Evolutionary conservation across 2,113 vertebrate genomes (phyloP).

Genomic region (Brienomyrus longianalis): DNA sequence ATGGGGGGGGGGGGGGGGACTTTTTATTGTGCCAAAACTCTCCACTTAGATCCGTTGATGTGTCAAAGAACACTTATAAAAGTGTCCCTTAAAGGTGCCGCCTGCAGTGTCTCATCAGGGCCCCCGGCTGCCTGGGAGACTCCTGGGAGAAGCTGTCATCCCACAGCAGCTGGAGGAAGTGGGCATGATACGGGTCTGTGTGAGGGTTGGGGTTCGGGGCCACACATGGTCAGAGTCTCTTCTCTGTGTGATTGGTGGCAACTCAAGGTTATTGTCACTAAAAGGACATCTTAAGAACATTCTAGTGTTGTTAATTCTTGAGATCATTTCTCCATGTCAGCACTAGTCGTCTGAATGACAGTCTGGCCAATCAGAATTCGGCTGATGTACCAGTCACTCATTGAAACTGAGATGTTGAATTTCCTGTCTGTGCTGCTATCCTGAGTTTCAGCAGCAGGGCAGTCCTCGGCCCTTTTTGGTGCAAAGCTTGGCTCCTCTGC

Average conservation of each 20-base stretch:
- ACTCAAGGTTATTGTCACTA: too few relatives aligned
- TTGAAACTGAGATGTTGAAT: too few relatives aligned
- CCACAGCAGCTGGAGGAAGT: background rate
- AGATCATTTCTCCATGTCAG: background rate
- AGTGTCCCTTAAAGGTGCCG: background rate
- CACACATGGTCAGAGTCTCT: too few relatives aligned
- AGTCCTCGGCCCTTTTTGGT: too few relatives aligned
- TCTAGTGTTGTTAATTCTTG: background rate
- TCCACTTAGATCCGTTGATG: background rate
- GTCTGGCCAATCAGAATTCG: background rate
- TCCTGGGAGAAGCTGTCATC: background rate
- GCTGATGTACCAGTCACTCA: background rate
- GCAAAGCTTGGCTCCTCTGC: too few relatives aligned
- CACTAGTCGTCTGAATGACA: background rate
- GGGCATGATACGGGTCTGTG: background rate
- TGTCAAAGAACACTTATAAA: background rate
- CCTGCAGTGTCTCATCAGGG: background rate
- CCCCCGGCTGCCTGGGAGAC: too few relatives aligned
- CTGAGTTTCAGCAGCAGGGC: too few relatives aligned
- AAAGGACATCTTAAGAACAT: too few relatives aligned
- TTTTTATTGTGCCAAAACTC: background rate
- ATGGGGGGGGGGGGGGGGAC: background rate
- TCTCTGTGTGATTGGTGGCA: too few relatives aligned
- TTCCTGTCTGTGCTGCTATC: too few relatives aligned
- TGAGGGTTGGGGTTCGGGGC: background rate